Base-by-base conservation (phyloP, 2,888 invertebrate genomes). In the Heliothis peltigera region DNA sequence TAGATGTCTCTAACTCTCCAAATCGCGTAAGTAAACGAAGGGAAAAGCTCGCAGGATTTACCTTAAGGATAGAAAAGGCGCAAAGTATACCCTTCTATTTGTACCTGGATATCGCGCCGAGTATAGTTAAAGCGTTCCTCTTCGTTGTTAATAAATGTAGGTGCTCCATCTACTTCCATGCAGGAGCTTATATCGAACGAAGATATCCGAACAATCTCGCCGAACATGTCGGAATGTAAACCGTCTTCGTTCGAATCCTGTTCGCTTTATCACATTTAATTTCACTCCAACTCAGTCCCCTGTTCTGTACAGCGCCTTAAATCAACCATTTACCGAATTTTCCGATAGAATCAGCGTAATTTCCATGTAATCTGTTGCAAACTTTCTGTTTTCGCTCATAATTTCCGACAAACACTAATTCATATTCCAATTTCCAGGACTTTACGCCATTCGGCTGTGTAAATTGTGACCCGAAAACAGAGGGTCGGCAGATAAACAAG, bases 141-240 rank as follows among this genome's bases (percentile, higher is more conserved):
- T 58, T 17, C 19, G 7, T 51, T 44, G 25, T 18, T 62, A 35
- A 59, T 59, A 72, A 46, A 56, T 68, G 48, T 67, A 17, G 32
- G 19, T 28, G 44, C 42, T 72, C 60, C 57, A 74, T 71, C 53
- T 69, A 57, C 47, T 47, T 48, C 56, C 17, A 54, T 47, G 56
- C 42, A 65, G 51, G 21, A 43, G 53, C 18, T 49, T 66, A 59
- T 62, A 75, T 72, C 66, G 42, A 75, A 53, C 56, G 15, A 62
- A 61, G 61, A 64, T 58, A 69, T 65, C 58, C 46, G 57, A 66
- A 67, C 61, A 32, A 62, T 65, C 60, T 43, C 54, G 32, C 66
- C 52, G 53, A 75, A 75, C 69, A 68, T 35, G 58, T 60, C n/a
- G 79, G 79, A 70, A 78, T 75, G 75, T 78, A 42, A 55, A 71